These are phyloP conservation scores for Plagiodera versicolora DNA, from an alignment of 2,888 invertebrate species.

Conservation along the genomic window DNA sequence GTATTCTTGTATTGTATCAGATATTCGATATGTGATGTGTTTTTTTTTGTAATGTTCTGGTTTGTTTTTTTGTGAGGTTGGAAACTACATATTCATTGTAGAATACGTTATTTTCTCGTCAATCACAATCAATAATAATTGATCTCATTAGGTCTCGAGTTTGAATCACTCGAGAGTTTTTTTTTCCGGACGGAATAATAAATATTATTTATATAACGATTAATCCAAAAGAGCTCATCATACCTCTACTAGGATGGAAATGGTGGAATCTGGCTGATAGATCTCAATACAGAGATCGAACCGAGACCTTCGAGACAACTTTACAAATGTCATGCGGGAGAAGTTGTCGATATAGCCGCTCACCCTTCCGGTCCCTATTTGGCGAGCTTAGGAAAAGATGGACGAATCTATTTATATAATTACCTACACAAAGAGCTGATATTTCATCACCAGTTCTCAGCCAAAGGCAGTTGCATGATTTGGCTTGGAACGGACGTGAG, in stretches of 20 bases:
- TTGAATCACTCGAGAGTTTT: too few species aligned
- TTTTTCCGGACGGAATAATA: too few species aligned
- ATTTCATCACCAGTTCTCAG: constrained; percentile 63
- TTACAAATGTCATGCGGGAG: constrained; percentile 76
- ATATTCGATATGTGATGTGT: too few species aligned
- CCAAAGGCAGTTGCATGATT: constrained; percentile 61
- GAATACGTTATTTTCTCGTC: too few species aligned
- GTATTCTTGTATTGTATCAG: too few species aligned
- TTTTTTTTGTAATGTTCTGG: too few species aligned
- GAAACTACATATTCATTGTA: too few species aligned
- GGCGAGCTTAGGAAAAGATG: constrained; percentile 72
- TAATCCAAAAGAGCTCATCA: too few species aligned
- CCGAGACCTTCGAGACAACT: constrained; percentile 55
- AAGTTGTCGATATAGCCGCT: constrained; percentile 67
- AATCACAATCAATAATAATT: too few species aligned
- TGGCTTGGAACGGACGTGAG: constrained; percentile 73
- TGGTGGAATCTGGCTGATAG: constrained; percentile 79
- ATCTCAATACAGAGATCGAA: constrained; percentile 60
- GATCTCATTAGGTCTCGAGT: too few species aligned
- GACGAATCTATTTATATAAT: constrained; percentile 73
- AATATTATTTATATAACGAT: too few species aligned
- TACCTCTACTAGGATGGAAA: constrained; percentile 69
- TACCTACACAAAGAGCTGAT: constrained; percentile 64
- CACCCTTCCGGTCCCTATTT: constrained; percentile 72
- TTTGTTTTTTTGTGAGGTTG: too few species aligned